Conservation (phyloP, 2,113 vertebrate species). For the Thryonomys swinderianus region DNA sequence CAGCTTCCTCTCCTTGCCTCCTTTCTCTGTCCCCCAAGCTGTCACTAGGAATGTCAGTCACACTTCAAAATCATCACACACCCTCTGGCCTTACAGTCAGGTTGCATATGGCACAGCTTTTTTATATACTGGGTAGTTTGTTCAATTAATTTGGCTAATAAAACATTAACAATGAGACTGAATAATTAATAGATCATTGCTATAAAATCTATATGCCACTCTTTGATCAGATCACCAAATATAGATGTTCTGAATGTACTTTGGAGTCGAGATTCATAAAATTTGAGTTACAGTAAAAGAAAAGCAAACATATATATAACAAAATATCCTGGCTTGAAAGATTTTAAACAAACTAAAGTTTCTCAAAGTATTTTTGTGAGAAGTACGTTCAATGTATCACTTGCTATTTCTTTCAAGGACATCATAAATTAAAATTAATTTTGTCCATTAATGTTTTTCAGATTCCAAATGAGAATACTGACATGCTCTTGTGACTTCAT, state of each 20-base stretch:
- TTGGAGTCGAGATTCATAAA: neutral
- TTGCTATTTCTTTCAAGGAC: constrained; percentile 24
- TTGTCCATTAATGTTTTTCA: neutral
- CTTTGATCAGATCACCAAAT: neutral
- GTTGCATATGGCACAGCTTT: neutral
- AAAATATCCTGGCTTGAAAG: neutral
- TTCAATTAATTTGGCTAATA: neutral
- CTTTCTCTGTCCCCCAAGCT: neutral
- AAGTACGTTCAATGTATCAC: neutral
- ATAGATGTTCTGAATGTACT: neutral
- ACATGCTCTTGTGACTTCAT: neutral
- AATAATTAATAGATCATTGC: neutral
- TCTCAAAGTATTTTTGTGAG: constrained; percentile 21
- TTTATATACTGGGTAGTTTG: neutral
- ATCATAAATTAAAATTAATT: neutral
- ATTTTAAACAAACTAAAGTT: neutral
- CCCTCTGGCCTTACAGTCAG: neutral
- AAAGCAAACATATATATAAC: neutral
- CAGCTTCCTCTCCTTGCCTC: neutral
- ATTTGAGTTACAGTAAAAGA: neutral
- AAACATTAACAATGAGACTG: neutral
- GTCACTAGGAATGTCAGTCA: neutral
- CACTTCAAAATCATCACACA: neutral
- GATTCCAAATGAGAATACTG: neutral
- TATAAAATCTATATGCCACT: neutral